Conservation (phyloP, 1,140 invertebrate genomes). For the Heterodera schachtii region DNA sequence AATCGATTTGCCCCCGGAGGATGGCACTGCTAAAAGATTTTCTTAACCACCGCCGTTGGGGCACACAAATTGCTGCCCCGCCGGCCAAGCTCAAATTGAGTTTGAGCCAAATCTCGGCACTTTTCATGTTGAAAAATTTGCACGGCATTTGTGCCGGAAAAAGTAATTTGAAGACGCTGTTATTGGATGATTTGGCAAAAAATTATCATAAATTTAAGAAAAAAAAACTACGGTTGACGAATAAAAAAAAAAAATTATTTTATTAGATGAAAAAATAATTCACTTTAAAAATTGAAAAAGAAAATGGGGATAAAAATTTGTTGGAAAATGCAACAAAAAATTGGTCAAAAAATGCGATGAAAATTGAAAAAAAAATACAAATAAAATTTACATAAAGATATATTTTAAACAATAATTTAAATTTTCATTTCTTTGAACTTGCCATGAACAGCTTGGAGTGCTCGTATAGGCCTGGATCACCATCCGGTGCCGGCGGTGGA, state of each 20-base stretch:
- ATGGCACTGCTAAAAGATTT: not conserved
- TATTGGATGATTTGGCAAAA: not conserved
- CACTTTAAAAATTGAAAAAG: too few species aligned
- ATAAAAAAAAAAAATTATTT: not conserved
- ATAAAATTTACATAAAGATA: too few species aligned
- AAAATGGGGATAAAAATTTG: too few species aligned
- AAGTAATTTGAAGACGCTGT: not conserved
- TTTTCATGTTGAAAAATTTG: not conserved
- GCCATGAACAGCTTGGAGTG: constrained; percentile 56
- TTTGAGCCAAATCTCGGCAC: constrained; percentile 4
- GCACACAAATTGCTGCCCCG: not conserved
- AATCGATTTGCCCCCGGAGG: not conserved
- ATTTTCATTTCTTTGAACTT: constrained; percentile 21
- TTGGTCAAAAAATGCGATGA: too few species aligned
- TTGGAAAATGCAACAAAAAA: too few species aligned
- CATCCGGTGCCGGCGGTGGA: constrained; percentile 42
- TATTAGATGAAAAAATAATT: not conserved
- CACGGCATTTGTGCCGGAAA: not conserved
- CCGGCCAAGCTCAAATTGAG: not conserved
- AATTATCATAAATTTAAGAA: constrained; percentile 1
- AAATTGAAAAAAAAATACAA: too few species aligned
- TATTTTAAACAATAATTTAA: too few species aligned
- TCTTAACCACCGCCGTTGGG: not conserved
- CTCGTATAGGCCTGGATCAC: constrained; percentile 40
- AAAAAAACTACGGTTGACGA: not conserved